Conservation (phyloP, 2,113 vertebrate genomes). For the Stercorarius parasiticus region DNA sequence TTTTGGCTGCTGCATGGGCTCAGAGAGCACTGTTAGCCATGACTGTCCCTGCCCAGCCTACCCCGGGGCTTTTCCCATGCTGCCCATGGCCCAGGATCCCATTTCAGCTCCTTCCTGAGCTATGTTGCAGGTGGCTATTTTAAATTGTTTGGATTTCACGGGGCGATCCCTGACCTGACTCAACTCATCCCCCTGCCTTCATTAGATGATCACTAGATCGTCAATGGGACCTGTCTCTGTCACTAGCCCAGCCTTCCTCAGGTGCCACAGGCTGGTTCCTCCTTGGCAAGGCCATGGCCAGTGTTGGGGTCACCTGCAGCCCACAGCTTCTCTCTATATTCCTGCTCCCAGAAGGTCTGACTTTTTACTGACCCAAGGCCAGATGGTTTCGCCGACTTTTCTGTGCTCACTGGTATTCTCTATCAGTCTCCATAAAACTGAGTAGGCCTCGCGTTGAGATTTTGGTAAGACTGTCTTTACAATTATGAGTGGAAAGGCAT, state of each 20-base stretch:
- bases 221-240: fast-evolving
- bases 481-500: background rate
- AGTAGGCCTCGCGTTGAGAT: fast-evolving
- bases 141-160: background rate
- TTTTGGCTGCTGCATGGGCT: background rate
- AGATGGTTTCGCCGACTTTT: background rate
- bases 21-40: background rate
- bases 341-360: background rate
- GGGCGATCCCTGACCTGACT: background rate
- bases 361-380: background rate
- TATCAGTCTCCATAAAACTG: background rate
- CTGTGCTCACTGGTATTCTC: background rate
- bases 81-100: background rate
- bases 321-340: fast-evolving
- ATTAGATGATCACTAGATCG: background rate
- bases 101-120: background rate
- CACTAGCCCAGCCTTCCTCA: background rate
- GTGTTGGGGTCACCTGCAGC: background rate
- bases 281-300: background rate
- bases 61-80: fast-evolving
- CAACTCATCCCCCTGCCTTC: background rate
- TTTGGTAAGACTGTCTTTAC: background rate
- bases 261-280: background rate
- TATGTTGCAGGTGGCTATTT: background rate
- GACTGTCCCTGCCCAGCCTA: background rate